Conservation (phyloP, 2,797 vertebrate species). For the Scyliorhinus canicula region DNA sequence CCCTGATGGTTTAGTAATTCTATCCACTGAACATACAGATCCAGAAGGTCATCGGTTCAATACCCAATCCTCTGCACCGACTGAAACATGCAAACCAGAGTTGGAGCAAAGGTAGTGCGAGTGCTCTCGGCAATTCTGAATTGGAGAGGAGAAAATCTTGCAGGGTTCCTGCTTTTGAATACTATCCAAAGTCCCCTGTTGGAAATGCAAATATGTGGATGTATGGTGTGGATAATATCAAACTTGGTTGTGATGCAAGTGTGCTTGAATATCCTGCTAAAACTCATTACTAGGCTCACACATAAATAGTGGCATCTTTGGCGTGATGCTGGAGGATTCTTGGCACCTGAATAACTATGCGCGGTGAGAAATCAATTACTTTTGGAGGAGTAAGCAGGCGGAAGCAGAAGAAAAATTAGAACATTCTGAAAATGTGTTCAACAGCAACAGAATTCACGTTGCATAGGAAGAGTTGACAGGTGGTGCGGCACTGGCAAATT, state of each 20-base stretch:
- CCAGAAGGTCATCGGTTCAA: not conserved
- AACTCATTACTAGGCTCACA: not conserved
- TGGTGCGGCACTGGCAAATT: not conserved
- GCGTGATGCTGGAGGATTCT: not conserved
- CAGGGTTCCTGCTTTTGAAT: not conserved
- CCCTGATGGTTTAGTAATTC: not conserved
- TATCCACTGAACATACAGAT: not conserved
- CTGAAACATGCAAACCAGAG: not conserved
- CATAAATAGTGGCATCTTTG: not conserved
- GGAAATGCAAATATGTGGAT: not conserved
- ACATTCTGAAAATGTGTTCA: not conserved
- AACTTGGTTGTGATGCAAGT: not conserved
- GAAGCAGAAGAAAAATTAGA: not conserved
- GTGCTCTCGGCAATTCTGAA: not conserved
- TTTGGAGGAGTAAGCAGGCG: not conserved
- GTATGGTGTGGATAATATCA: not conserved
- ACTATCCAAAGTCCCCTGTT: not conserved
- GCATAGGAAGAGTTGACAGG: slow-evolving; percentile 9
- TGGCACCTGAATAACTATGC: not conserved
- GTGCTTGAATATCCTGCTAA: not conserved
- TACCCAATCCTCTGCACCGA: not conserved
- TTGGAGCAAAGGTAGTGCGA: not conserved
- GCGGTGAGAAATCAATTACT: slow-evolving; percentile 1
- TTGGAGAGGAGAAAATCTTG: not conserved
- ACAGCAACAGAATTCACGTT: not conserved